Conservation (phyloP, 1,140 invertebrate species). For the Sitobion miscanthi region DNA sequence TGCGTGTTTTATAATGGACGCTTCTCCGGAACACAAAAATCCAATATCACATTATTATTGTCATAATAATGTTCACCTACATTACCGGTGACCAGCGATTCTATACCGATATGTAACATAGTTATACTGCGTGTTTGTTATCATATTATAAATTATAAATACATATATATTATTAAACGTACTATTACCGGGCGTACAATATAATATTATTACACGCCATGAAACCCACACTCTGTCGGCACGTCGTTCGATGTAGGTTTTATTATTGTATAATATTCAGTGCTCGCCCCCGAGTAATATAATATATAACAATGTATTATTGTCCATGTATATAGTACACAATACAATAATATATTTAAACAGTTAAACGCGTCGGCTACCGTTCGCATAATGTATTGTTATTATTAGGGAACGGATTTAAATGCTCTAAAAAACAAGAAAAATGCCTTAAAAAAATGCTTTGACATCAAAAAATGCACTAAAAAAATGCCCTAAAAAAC, state of each 20-base stretch:
- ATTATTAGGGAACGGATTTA: background rate
- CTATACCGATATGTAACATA: background rate
- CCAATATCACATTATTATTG: background rate
- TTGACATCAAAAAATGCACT: no score
- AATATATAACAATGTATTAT: background rate
- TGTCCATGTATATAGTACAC: background rate
- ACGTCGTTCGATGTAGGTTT: background rate
- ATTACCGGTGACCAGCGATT: background rate
- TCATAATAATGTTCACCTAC: background rate
- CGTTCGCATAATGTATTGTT: constrained; percentile 4
- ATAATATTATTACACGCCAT: background rate
- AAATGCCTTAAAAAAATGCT: no score
- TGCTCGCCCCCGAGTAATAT: background rate
- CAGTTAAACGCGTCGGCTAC: background rate
- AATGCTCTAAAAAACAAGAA: no score
- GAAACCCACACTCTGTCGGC: background rate
- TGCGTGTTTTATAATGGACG: background rate
- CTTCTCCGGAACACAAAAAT: background rate
- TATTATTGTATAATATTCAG: background rate
- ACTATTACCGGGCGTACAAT: background rate
- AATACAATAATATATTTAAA: no score
- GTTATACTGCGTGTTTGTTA: no score
- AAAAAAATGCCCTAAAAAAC: no score
- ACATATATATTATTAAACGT: background rate
- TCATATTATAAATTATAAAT: background rate